Base-by-base conservation (phyloP, 2,888 invertebrate species). In the Agrochola lychnidis region DNA sequence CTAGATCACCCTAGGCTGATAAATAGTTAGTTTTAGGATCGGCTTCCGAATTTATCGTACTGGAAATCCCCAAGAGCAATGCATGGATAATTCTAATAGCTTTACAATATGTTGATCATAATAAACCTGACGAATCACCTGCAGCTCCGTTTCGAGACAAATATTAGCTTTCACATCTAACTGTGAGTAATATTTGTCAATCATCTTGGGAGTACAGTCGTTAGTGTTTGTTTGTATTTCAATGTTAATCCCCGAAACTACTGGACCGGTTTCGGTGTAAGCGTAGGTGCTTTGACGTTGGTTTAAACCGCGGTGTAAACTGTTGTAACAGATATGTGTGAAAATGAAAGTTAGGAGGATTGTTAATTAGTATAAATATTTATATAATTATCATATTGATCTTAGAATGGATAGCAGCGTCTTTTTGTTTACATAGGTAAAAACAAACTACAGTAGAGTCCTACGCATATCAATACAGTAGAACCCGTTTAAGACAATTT, bases 171-270 rank as follows among this genome's bases (percentile, higher is more conserved):
- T 70, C 61, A 61, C 70, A 75, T 56, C 61, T 76, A 80, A 82
- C 82, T 75, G 76, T 69, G 53, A 76, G 73, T 62, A 81, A 83
- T 83, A 87, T 87, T 87, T 87, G 87, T 87, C 86, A 85, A 85
- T 85, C 87, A 85, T 83, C 79, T 85, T 82, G 71, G 40, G 76
- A 69, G 36, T 36, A 36, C 36, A 36, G 73, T 83, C 81, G 77
- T 83, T 79, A 79, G 75, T 76, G 64, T 80, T 72, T 86, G 75
- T 73, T 77, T 82, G 87, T 86, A 71, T 73, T 70, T 62, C 70
- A 78, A 76, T 74, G 86, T 68, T 86, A 88, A 88, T 87, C 84
- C 67, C 79, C 79, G 16, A 84, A 87, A 88, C 85, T 82, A 86
- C 82, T 86, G 82, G 25, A 83, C 88, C 82, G 88, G 87, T 87